Conservation (phyloP, 2,888 invertebrate genomes). For the Drosophila atripex region DNA sequence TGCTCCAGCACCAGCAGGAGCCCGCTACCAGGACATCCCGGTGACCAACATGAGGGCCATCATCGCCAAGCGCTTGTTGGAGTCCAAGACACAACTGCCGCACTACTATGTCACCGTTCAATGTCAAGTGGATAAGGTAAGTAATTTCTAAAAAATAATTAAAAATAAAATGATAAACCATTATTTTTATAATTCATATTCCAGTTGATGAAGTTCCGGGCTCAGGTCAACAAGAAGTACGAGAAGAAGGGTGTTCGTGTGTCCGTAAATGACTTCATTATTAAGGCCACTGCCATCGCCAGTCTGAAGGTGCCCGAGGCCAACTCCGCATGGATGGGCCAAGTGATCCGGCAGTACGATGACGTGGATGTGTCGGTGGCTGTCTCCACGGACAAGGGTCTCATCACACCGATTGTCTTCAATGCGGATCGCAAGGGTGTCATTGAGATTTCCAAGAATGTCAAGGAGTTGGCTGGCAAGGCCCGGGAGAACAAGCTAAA, state of each 20-base stretch:
- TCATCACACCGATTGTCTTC: conserved; percentile 98
- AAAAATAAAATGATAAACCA: background rate
- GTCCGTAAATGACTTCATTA: conserved; percentile 97
- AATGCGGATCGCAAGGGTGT: conserved; percentile 95
- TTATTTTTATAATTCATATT: background rate
- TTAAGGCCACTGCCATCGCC: conserved; percentile 96
- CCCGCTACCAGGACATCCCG: conserved; percentile 89
- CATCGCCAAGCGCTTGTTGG: conserved; percentile 94
- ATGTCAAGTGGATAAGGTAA: conserved; percentile 91
- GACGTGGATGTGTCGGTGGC: conserved; percentile 98
- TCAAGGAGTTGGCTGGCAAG: conserved; percentile 92
- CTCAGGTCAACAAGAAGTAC: conserved; percentile 90
- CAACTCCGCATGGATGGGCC: conserved; percentile 98
- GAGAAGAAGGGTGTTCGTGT: conserved; percentile 93
- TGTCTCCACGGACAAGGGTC: conserved; percentile 96
- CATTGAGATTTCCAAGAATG: conserved; percentile 90
- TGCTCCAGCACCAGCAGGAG: conserved; percentile 62
- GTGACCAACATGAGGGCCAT: conserved; percentile 92
- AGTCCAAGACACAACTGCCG: conserved; percentile 96
- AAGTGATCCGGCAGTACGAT: conserved; percentile 94
- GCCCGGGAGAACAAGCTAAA: conserved; percentile 95
- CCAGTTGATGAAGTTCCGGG: conserved; percentile 87
- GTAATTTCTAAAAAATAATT: conserved; percentile 38
- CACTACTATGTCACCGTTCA: conserved; percentile 98
- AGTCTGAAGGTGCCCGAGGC: conserved; percentile 95